Conservation (phyloP, 1,140 invertebrate genomes). For the Vollenhovia emeryi region DNA sequence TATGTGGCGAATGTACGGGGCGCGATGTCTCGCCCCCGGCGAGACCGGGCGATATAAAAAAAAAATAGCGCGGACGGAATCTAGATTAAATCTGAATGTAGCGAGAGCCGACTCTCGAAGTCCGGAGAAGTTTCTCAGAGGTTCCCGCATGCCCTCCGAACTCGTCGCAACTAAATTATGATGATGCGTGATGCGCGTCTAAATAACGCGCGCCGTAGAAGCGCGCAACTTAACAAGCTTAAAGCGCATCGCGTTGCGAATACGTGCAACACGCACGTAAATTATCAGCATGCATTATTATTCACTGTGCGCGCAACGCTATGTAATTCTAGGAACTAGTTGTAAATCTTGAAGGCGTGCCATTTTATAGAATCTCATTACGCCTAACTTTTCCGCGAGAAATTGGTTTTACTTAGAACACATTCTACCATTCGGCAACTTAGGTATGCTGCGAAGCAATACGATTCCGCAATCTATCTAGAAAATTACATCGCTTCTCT, state of each 20-base stretch:
- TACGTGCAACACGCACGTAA: slow-evolving; percentile 29
- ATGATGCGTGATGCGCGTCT: slow-evolving; percentile 50
- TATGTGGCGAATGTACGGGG: background rate
- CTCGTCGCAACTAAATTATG: slow-evolving; percentile 47
- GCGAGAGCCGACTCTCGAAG: background rate
- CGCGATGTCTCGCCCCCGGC: background rate
- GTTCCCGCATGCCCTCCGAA: background rate
- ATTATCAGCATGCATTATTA: slow-evolving; percentile 49
- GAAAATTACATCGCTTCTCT: background rate
- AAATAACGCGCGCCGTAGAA: slow-evolving; percentile 42
- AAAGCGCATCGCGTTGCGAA: slow-evolving; percentile 29
- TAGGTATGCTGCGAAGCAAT: background rate
- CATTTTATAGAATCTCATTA: slow-evolving; percentile 39
- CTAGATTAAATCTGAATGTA: slow-evolving; percentile 33
- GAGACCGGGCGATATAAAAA: slow-evolving; percentile 13
- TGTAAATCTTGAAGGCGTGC: slow-evolving; percentile 27
- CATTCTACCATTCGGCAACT: background rate
- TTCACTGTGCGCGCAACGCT: slow-evolving; percentile 11
- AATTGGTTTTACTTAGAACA: background rate
- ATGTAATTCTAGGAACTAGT: slow-evolving; percentile 24
- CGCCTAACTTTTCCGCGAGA: slow-evolving; percentile 21
- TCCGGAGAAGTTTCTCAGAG: slow-evolving; percentile 23
- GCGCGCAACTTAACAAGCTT: slow-evolving; percentile 34
- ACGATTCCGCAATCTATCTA: background rate
- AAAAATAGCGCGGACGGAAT: slow-evolving; percentile 16